A percentile compares a stretch with the other conserved stretches of the same genome.
These are phyloP conservation scores for Melinaea menophilus DNA, from an alignment of 2,888 invertebrate genomes.

Conservation along the genomic window DNA sequence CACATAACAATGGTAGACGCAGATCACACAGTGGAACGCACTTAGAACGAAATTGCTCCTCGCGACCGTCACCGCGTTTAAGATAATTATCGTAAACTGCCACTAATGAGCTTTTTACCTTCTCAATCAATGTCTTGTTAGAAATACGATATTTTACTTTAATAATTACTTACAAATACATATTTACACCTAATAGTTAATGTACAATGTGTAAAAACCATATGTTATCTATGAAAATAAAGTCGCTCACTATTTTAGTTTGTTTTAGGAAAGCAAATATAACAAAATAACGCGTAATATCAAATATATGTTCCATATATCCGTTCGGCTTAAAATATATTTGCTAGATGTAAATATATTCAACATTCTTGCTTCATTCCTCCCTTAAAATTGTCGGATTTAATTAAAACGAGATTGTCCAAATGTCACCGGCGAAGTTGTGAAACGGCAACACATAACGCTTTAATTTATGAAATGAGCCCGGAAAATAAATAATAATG, in stretches of 20 bases:
- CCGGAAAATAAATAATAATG: too few relatives aligned
- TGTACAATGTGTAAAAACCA: too few relatives aligned
- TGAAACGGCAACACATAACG: background rate
- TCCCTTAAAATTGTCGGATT: constrained; percentile 28
- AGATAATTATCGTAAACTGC: constrained; percentile 34
- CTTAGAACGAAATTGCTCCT: constrained; percentile 50
- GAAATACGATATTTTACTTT: background rate
- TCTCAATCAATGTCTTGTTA: constrained; percentile 17
- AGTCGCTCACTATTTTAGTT: background rate
- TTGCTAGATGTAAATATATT: constrained; percentile 23
- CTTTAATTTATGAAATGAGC: too few relatives aligned
- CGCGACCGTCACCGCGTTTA: constrained; percentile 30
- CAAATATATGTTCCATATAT: background rate
- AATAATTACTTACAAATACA: too few relatives aligned
- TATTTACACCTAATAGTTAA: too few relatives aligned
- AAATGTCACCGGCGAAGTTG: constrained; percentile 6
- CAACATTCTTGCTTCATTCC: constrained; percentile 23
- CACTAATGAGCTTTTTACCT: constrained; percentile 23
- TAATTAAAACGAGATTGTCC: constrained; percentile 27
- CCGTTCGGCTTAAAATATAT: constrained; percentile 8
- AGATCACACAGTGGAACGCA: constrained; percentile 55
- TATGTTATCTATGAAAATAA: background rate
- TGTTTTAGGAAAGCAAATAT: too few relatives aligned
- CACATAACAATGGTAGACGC: constrained; percentile 41
- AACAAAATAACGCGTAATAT: constrained; percentile 1